A percentile compares a stretch with the other conserved stretches of the same genome.
Evolutionary conservation across 2,113 vertebrate genomes (phyloP).

Genomic region (Bubo blakistoni): DNA sequence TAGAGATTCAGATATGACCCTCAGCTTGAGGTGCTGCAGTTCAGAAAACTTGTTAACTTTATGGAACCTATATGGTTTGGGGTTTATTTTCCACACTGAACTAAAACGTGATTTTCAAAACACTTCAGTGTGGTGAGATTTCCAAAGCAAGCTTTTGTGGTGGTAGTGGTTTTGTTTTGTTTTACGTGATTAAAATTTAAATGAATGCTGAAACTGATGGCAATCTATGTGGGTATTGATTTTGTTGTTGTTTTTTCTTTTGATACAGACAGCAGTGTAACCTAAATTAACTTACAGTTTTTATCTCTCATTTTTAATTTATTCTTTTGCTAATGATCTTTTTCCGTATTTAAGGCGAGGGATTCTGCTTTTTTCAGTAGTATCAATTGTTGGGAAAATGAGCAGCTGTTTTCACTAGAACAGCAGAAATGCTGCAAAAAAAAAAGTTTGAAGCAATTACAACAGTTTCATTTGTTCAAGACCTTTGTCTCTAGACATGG

Average conservation of each 20-base stretch:
- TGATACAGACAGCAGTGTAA: background rate
- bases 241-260: background rate
- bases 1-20: background rate
- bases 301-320: background rate
- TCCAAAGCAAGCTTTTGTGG: background rate
- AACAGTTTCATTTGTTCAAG: background rate
- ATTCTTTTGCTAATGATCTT: background rate
- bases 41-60: background rate
- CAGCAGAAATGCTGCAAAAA: background rate
- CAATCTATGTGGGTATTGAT: background rate
- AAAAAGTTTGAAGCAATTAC: background rate
- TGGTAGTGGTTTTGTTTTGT: background rate
- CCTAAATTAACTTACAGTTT: background rate
- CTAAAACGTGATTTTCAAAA: background rate
- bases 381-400: background rate
- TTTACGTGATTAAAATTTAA: background rate
- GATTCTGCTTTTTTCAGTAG: background rate
- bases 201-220: background rate
- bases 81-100: background rate
- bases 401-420: background rate
- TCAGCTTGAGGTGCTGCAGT: background rate
- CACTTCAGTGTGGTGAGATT: background rate
- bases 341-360: background rate
- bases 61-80: background rate
- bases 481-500: background rate